A percentile compares a stretch with the other conserved stretches of the same genome.
These are phyloP conservation scores for Sturmia bella DNA, from an alignment of 2,888 invertebrate genomes.

Conservation along the genomic window DNA sequence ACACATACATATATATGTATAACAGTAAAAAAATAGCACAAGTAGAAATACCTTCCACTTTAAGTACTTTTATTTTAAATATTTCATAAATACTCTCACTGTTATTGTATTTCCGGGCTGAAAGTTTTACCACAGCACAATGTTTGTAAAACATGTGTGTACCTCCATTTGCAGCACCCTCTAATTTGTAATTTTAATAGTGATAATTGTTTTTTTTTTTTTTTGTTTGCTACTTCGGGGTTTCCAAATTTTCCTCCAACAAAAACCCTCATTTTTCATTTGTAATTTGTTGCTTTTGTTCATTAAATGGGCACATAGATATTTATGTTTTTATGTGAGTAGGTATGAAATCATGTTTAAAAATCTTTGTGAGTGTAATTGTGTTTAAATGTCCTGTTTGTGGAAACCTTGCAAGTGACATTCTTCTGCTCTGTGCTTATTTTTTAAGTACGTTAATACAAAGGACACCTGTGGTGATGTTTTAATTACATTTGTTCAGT, in stretches of 20 bases:
- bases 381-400: conserved; percentile 63
- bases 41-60: too few relatives aligned
- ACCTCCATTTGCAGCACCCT: conserved; percentile 36
- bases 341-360: conserved; percentile 41
- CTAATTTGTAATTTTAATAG: conserved; percentile 20
- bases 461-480: conserved; percentile 80
- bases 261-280: conserved; percentile 57
- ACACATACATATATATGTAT: too few relatives aligned
- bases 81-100: too few relatives aligned
- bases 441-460: conserved; percentile 74
- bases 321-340: conserved; percentile 3
- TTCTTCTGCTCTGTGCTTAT: conserved; percentile 13
- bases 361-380: conserved; percentile 32
- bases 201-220: conserved; percentile 67
- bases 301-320: too few relatives aligned
- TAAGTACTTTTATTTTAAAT: too few relatives aligned
- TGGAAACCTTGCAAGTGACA: conserved; percentile 81
- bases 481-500: conserved; percentile 77
- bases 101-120: too few relatives aligned
- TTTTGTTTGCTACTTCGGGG: conserved; percentile 29
- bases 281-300: conserved; percentile 36
- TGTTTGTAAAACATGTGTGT: too few relatives aligned
- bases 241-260: conserved; percentile 10
- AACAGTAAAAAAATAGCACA: too few relatives aligned
- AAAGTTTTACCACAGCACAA: too few relatives aligned